phyloP scores from a whole-genome alignment of 2,888 invertebrate species.

The Temnothorax unifasciatus region DNA sequence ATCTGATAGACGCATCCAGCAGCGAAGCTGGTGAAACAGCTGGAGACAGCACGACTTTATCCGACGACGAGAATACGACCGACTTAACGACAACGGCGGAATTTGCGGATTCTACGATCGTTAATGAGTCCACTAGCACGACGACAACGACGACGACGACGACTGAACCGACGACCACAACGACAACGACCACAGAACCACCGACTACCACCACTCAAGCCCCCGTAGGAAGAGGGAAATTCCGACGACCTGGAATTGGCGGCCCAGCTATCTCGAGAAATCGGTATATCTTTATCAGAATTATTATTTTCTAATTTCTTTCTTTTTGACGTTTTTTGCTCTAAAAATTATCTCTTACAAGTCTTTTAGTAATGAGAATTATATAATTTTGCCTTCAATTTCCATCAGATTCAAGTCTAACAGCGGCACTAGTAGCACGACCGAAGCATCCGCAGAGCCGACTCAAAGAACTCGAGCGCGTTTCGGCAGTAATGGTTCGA shows the following conservation, averaged over 20 bases:
- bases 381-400: not conserved
- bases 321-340: not conserved
- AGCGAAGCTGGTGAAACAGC: constrained; percentile 88
- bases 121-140: constrained; percentile 87
- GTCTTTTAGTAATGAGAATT: not conserved
- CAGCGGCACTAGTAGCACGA: constrained; percentile 77
- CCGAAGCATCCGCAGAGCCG: constrained; percentile 74
- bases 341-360: not conserved
- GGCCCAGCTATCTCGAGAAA: constrained; percentile 73
- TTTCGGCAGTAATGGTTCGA: constrained; percentile 75
- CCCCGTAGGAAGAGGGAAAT: constrained; percentile 81
- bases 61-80: constrained; percentile 84
- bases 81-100: constrained; percentile 82
- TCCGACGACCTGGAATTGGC: constrained; percentile 76
- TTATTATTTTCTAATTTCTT: not conserved
- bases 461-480: constrained; percentile 80
- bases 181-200: constrained; percentile 87
- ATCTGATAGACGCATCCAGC: constrained; percentile 81
- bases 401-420: constrained; percentile 80
- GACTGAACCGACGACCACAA: constrained; percentile 86
- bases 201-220: constrained; percentile 87
- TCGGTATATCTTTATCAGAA: constrained; percentile 69
- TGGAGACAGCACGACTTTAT: constrained; percentile 86
- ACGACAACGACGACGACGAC: constrained; percentile 87
- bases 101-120: constrained; percentile 87